These are phyloP conservation scores for Apteryx mantelli DNA, from an alignment of 2,113 vertebrate species.

Conservation along the genomic window DNA sequence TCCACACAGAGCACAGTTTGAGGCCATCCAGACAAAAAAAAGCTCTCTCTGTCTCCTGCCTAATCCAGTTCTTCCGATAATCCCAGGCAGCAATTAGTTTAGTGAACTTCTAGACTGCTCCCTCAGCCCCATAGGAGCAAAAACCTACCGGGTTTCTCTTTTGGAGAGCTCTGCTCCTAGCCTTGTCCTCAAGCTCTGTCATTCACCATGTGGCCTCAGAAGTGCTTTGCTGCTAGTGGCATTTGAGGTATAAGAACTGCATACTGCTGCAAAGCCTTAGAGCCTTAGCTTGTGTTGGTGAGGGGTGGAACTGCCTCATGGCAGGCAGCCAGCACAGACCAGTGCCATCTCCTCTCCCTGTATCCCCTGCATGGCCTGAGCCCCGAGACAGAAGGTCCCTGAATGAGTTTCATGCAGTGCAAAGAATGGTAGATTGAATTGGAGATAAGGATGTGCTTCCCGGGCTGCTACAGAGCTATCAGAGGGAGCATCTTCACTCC, in stretches of 20 bases:
- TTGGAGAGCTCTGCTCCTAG: not conserved
- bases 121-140: not conserved
- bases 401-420: not conserved
- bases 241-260: not conserved
- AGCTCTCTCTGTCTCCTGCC: rapidly evolving
- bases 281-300: not conserved
- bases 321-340: not conserved
- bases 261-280: not conserved
- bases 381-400: not conserved
- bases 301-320: not conserved
- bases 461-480: not conserved
- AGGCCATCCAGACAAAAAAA: not conserved
- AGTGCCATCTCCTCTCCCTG: not conserved
- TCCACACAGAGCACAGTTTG: not conserved
- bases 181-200: not conserved
- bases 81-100: not conserved
- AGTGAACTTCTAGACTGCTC: too few species aligned
- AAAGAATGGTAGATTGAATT: not conserved
- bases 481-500: not conserved
- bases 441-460: not conserved
- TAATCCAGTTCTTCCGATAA: not conserved
- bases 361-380: rapidly evolving
- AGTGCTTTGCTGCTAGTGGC: not conserved
- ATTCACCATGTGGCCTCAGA: not conserved
- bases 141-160: not conserved